Evolutionary conservation across 2,113 vertebrate genomes (phyloP), one percentile per base, ranked within the genome.

Genomic region (Colius striatus): DNA sequence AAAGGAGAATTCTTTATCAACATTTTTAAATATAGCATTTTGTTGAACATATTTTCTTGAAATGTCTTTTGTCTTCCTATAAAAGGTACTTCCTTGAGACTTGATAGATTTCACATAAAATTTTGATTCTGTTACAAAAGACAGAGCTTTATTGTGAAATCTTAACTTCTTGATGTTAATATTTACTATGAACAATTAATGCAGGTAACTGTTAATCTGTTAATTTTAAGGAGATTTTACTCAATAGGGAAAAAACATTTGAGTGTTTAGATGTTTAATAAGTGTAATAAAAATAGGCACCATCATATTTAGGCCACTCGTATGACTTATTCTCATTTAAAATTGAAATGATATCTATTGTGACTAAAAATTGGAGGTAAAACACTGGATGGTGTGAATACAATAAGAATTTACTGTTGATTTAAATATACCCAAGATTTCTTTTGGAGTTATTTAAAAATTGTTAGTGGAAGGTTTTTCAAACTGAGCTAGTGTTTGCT

Each of bases 381-480:
- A 95, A 41, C 50, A 45, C 85, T 78, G 47, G 54, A 38, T 32
- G 16, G 32, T 29, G 8, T 60, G 70, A 91, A 88, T 32, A 32
- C 36, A 63, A 21, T 34, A n/a, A 91, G 60, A 88, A 90, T 92
- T 92, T 94, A 20, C 45, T 34, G 16, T 84, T 95, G 30, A 63
- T 86, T 90, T 88, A 80, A 96, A 80, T 34, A 41, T 10, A 58
- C 41, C n/a, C 61, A 89, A 92, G 61, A 89, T 87, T 95, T 90
- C 38, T 86, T 77, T 18, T 51, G 16, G 61, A 78, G 68, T 90
- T 92, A 78, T 86, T 96, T 91, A 85, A 92, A 96, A 95, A 62
- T 89, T 82, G 38, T 83, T 93, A 89, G 48, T 71, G 41, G 76
- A 88, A 93, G 85, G 19, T 74, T 78, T 86, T 72, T 36, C 72